A percentile compares a stretch with the other conserved stretches of the same genome.
Conservation (phyloP, 1,140 invertebrate species). For the Drosophila orosa region DNA sequence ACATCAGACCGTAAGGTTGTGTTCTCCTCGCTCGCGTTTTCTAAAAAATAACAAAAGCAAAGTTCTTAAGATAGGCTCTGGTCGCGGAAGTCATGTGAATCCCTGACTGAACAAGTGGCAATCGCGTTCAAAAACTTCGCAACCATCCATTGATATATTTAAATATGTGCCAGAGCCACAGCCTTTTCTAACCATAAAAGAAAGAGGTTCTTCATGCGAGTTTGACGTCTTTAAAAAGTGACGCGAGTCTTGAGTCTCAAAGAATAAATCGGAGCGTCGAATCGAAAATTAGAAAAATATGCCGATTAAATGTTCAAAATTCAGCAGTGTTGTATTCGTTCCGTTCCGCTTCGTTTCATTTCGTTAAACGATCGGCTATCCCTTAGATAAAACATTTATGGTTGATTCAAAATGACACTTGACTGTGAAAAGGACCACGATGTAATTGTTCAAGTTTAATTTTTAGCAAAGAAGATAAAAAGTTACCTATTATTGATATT, state of each 20-base stretch:
- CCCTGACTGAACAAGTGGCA: background rate
- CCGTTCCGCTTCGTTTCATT: slow-evolving; percentile 38
- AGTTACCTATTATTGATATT: background rate
- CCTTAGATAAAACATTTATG: slow-evolving; percentile 22
- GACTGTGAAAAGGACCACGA: slow-evolving; percentile 82
- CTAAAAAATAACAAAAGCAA: slow-evolving; percentile 9
- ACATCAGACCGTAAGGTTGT: slow-evolving; percentile 78
- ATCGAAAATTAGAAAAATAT: background rate
- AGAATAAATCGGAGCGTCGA: background rate
- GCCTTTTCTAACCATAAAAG: background rate
- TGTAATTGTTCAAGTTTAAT: slow-evolving; percentile 72
- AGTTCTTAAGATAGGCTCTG: background rate
- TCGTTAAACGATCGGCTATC: slow-evolving; percentile 36
- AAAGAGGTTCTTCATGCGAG: background rate
- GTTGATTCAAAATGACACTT: slow-evolving; percentile 72
- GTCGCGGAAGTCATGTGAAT: slow-evolving; percentile 14
- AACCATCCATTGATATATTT: background rate
- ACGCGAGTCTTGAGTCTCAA: background rate
- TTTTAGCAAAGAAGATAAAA: slow-evolving; percentile 20
- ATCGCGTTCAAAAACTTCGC: background rate
- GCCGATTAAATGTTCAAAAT: slow-evolving; percentile 6
- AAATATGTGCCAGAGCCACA: background rate
- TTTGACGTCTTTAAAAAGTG: slow-evolving; percentile 3
- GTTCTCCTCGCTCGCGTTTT: slow-evolving; percentile 35
- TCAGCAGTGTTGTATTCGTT: slow-evolving; percentile 41